These are phyloP conservation scores for Diadumene lineata DNA, from an alignment of 92 coral and sea anemone genomes.

Conservation along the genomic window DNA sequence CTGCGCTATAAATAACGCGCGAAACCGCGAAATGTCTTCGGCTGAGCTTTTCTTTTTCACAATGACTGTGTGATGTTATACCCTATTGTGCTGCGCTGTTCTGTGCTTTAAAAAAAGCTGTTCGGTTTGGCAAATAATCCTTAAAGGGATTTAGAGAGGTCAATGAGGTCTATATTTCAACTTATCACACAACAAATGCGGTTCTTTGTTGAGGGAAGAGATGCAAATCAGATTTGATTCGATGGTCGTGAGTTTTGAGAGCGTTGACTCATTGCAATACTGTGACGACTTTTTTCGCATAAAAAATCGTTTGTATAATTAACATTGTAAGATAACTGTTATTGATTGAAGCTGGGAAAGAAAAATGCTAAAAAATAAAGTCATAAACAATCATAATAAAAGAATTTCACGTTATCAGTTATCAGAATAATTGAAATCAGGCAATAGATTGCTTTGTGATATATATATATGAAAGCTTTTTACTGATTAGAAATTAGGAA, in stretches of 20 bases:
- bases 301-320: too few relatives aligned
- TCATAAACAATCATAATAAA: too few relatives aligned
- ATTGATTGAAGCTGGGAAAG: too few relatives aligned
- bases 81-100: background rate
- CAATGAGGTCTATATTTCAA: conserved; percentile 23
- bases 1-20: background rate
- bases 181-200: background rate
- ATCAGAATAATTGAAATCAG: too few relatives aligned
- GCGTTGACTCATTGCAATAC: too few relatives aligned
- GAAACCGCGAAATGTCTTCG: background rate
- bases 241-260: background rate
- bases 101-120: background rate
- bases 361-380: too few relatives aligned
- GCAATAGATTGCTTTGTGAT: too few relatives aligned
- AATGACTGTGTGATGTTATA: background rate
- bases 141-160: background rate
- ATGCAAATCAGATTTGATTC: background rate
- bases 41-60: background rate
- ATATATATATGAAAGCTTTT: too few relatives aligned
- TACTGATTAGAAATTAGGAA: too few relatives aligned
- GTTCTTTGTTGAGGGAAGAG: conserved; percentile 1
- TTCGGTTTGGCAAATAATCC: background rate
- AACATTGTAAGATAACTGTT: too few relatives aligned
- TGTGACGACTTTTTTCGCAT: too few relatives aligned
- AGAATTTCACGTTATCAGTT: too few relatives aligned